Conservation (phyloP, 2,797 vertebrate genomes). For the Syngnathus acus region DNA sequence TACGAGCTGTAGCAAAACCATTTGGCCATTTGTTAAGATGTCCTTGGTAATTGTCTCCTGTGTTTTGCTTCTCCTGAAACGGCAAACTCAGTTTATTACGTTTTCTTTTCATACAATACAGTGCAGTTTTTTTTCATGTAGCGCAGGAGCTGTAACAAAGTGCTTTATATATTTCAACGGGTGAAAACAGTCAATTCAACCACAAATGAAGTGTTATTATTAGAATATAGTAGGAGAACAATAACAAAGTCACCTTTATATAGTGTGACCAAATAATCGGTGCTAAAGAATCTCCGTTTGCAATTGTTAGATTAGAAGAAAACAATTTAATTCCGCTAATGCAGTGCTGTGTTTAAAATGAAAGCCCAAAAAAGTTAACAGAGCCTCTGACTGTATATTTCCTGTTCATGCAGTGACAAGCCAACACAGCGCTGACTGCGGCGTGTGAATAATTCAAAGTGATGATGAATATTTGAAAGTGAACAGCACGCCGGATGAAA, state of each 20-base stretch:
- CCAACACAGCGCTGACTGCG: conserved; percentile 16
- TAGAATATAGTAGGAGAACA: too few relatives aligned
- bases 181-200: too few relatives aligned
- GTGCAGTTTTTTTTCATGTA: too few relatives aligned
- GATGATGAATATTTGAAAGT: conserved; percentile 56
- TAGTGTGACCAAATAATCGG: neutral
- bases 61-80: neutral
- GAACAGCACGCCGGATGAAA: conserved; percentile 46
- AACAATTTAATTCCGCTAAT: neutral
- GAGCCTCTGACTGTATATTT: conserved; percentile 1
- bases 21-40: neutral
- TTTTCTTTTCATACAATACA: too few relatives aligned
- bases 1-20: too few relatives aligned
- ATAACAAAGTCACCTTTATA: neutral
- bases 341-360: neutral
- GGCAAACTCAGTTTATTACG: too few relatives aligned
- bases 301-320: neutral
- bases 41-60: neutral
- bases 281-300: neutral
- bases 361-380: neutral
- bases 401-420: neutral
- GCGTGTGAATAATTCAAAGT: conserved; percentile 51
- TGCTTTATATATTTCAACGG: too few relatives aligned
- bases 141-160: too few relatives aligned
- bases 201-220: too few relatives aligned